Base-by-base conservation (phyloP, 2,888 invertebrate species). In the Ischnura elegans region DNA sequence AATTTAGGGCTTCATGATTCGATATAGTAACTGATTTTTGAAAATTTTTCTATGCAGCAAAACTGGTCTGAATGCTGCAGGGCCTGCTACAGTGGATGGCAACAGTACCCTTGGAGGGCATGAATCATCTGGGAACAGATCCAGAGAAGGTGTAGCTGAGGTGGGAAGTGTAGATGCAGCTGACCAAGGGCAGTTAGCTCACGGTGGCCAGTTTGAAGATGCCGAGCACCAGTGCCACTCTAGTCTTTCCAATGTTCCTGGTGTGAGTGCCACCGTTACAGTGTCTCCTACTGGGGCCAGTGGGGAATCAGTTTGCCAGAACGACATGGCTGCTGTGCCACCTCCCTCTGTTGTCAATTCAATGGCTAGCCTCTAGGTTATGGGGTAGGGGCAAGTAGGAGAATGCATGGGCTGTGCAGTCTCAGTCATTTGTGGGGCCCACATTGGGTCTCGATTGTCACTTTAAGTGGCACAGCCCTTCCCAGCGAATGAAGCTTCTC, bases 201-300 rank as follows among this genome's bases (percentile, higher is more conserved):
- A 90, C 45, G 61, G 61, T 66, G 90, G 90, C 90, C 90, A 90
- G n/a, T 90, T 90, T 90, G 90, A 90, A 16, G 90, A 90, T 90
- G 90, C 90, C 8, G 90, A 90, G 61, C 90, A 90, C 66, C 90
- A 90, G 61, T 90, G 90, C 90, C 90, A 90, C 90, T 90, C 90
- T 90, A 90, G 90, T 90, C 90, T 90, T 90, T 90, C 90, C 61
- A 90, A 90, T 61, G 90, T 90, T 90, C 90, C 90, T 90, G 90
- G 90, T 90, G 90, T 90, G 90, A 90, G 90, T 90, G n/a, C 55
- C 43, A 36, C 42, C 43, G 43, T 90, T 43, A 45, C 90, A 51
- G 90, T 90, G 90, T 55, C 90, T 36, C 36, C 90, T 21, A 13
- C 90, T n/a, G 90, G 90, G 61, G 61, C 90, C n/a, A 43, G 90